Evolutionary conservation across 1,140 invertebrate species (phyloP).

Genomic region (Radopholus similis): DNA sequence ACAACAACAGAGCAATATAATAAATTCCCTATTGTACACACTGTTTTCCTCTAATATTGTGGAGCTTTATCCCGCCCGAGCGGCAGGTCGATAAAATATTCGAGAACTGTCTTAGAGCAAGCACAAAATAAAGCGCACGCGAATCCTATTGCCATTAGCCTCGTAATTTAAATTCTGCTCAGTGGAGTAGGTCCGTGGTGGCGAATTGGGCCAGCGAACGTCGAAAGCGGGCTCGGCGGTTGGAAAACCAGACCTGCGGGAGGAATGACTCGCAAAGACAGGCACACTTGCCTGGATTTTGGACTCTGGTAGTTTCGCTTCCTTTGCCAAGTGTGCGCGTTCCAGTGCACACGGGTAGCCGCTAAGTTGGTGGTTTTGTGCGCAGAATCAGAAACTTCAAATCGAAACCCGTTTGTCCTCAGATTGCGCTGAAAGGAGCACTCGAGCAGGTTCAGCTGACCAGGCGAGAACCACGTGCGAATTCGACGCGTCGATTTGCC

Average conservation of each 20-base stretch:
- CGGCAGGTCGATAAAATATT: too few relatives aligned
- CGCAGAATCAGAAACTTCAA: constrained; percentile 9
- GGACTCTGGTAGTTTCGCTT: constrained; percentile 43
- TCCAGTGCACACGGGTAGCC: constrained; percentile 60
- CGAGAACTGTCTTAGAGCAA: too few relatives aligned
- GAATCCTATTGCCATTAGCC: too few relatives aligned
- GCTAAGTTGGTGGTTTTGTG: constrained; percentile 31
- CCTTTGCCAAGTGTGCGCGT: constrained; percentile 37
- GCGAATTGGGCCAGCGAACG: neutral
- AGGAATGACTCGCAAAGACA: neutral
- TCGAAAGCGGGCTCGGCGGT: constrained; percentile 50
- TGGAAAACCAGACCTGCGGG: constrained; percentile 55
- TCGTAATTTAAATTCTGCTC: too few relatives aligned
- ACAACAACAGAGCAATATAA: too few relatives aligned
- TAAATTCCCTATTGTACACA: too few relatives aligned
- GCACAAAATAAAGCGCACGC: too few relatives aligned
- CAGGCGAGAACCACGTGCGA: constrained; percentile 95
- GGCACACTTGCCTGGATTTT: constrained; percentile 52
- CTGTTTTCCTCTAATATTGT: too few relatives aligned
- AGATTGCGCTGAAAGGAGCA: constrained; percentile 69
- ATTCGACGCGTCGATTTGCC: constrained; percentile 64
- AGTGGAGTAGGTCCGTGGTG: neutral
- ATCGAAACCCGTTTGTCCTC: constrained; percentile 53
- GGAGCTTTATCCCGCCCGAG: too few relatives aligned
- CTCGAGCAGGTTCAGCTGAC: constrained; percentile 96